Evolutionary conservation across 2,888 invertebrate genomes (phyloP).

Genomic region (Hydrotaea diabolus): DNA sequence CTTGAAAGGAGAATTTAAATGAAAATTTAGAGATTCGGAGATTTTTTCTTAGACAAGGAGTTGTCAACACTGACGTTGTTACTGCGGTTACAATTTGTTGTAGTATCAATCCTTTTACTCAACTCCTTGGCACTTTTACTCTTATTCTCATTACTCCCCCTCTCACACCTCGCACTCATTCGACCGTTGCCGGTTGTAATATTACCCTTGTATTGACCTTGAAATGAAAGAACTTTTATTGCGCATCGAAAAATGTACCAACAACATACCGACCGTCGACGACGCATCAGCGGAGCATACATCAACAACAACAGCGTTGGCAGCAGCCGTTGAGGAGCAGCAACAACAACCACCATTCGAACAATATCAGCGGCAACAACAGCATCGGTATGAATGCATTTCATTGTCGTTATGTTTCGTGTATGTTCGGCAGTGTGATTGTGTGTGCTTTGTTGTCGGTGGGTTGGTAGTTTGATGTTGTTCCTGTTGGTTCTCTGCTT

Average conservation of each 20-base stretch:
- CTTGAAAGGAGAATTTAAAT: too few species aligned
- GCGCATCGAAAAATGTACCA: slow-evolving; percentile 45
- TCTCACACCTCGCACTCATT: not conserved
- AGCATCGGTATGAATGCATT: slow-evolving; percentile 1
- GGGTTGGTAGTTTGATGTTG: not conserved
- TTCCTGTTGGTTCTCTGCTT: not conserved
- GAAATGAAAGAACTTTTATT: slow-evolving; percentile 51
- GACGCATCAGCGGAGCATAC: not conserved
- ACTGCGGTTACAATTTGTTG: too few species aligned
- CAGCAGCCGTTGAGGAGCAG: too few species aligned
- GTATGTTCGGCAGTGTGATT: not conserved
- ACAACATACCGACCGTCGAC: not conserved
- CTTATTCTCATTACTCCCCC: not conserved
- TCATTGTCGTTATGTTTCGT: not conserved
- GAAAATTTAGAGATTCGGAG: too few species aligned
- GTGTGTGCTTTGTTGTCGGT: not conserved
- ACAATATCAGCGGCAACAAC: not conserved
- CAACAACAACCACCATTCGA: not conserved
- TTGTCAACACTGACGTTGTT: slow-evolving; percentile 16
- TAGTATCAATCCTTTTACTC: not conserved
- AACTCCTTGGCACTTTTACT: not conserved
- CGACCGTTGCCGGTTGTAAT: not conserved
- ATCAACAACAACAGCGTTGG: not conserved
- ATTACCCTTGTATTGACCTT: slow-evolving; percentile 61
- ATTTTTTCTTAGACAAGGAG: too few species aligned